These are phyloP conservation scores for Monopterus albus DNA, from an alignment of 2,113 vertebrate genomes.

Conservation along the genomic window DNA sequence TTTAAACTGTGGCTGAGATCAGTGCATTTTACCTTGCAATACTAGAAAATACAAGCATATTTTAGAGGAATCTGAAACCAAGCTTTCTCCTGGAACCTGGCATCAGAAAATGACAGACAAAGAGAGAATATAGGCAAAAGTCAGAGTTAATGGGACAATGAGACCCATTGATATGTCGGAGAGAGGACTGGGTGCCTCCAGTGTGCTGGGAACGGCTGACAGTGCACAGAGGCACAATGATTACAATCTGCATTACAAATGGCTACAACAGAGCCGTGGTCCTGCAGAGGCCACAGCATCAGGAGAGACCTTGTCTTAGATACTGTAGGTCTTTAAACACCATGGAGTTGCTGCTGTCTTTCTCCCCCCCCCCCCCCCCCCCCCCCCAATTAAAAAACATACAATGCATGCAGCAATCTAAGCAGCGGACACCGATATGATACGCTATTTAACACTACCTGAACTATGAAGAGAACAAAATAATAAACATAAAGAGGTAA, in stretches of 20 bases:
- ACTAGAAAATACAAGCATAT: too few species aligned
- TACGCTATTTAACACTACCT: neutral
- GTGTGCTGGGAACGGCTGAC: conserved; percentile 57
- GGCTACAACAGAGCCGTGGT: conserved; percentile 65
- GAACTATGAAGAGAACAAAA: neutral
- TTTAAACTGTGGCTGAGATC: neutral
- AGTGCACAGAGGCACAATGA: conserved; percentile 71
- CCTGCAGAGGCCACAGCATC: conserved; percentile 40
- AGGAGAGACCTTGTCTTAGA: conserved; percentile 32
- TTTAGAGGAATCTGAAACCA: conserved; percentile 11
- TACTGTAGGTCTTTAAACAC: neutral
- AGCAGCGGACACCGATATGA: conserved; percentile 7
- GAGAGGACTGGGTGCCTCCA: conserved; percentile 75
- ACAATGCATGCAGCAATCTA: neutral
- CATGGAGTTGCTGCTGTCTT: neutral
- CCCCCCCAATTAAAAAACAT: neutral
- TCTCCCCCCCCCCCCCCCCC: too few species aligned
- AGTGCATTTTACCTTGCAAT: neutral
- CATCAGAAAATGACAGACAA: conserved; percentile 49
- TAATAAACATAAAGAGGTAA: conserved; percentile 3
- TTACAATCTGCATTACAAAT: conserved; percentile 74
- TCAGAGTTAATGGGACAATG: conserved; percentile 70
- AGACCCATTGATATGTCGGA: conserved; percentile 77
- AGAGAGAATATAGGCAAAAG: conserved; percentile 38
- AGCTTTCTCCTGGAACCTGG: conserved; percentile 36